These are phyloP conservation scores for Malacoctenus gilli DNA, from an alignment of 2,797 vertebrate species.

Conservation along the genomic window DNA sequence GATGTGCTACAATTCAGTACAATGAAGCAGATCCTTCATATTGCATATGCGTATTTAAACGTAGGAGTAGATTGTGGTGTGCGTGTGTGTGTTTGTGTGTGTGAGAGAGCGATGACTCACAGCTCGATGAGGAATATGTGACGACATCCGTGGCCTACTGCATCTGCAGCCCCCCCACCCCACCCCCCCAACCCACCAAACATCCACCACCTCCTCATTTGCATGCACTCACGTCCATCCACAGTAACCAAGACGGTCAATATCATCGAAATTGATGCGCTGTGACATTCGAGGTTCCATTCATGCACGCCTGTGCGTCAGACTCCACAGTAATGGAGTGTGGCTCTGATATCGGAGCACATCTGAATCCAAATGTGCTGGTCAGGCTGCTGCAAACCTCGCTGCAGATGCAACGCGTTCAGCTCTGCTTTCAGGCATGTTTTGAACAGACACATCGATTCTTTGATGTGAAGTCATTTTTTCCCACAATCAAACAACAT, in stretches of 20 bases:
- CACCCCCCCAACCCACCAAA: conserved; percentile 5
- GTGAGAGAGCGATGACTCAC: conserved; percentile 28
- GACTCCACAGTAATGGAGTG: background rate
- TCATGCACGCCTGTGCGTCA: background rate
- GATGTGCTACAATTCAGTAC: background rate
- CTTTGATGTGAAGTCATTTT: no score
- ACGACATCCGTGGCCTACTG: conserved; percentile 45
- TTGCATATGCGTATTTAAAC: background rate
- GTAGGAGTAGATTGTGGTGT: background rate
- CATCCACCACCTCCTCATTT: background rate
- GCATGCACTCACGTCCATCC: no score
- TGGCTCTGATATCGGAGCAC: no score
- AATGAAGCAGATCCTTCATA: background rate
- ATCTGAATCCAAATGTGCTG: no score
- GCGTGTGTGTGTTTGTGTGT: background rate
- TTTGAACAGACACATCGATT: no score
- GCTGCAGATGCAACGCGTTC: no score
- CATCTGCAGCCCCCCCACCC: conserved; percentile 32
- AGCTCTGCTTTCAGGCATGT: no score
- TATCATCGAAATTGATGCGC: conserved; percentile 10
- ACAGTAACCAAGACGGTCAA: conserved; percentile 13
- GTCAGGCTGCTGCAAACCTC: no score
- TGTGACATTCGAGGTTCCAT: background rate
- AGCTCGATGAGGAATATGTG: conserved; percentile 8
- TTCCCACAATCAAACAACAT: no score